phyloP scores from a whole-genome alignment of 2,113 vertebrate species.

The Poeciliopsis prolifica region DNA sequence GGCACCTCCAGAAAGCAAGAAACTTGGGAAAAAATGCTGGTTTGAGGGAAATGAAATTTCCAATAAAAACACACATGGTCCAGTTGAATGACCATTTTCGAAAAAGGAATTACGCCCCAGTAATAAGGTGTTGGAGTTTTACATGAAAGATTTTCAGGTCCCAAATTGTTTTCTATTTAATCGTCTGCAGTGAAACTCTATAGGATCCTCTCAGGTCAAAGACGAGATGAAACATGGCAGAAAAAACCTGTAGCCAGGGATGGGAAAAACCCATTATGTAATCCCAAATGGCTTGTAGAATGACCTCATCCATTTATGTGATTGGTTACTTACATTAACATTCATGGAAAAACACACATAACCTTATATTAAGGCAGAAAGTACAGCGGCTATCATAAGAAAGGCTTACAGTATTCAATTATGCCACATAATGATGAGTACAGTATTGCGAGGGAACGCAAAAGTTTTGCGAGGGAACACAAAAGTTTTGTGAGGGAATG shows the following conservation, averaged over 20 bases:
- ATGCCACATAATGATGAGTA: no score
- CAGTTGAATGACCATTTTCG: not conserved
- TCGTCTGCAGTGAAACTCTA: not conserved
- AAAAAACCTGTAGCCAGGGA: slow-evolving; percentile 25
- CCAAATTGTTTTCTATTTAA: not conserved
- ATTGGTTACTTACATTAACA: not conserved
- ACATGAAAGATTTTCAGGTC: not conserved
- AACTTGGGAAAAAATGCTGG: not conserved
- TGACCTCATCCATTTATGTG: slow-evolving; percentile 23
- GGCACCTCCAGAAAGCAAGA: not conserved
- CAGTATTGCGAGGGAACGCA: no score
- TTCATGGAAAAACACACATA: no score
- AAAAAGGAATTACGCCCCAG: not conserved
- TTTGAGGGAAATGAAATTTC: not conserved
- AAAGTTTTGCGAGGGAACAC: no score
- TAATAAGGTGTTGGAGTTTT: not conserved
- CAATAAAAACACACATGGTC: not conserved
- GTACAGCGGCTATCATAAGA: no score
- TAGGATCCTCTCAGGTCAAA: not conserved
- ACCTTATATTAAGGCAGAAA: no score
- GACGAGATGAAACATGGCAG: slow-evolving; percentile 38
- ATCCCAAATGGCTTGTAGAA: slow-evolving; percentile 9
- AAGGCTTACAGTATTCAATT: no score
- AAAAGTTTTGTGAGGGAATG: no score
- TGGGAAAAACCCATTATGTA: slow-evolving; percentile 14